Percentiles rank a stretch among this genome's conserved stretches.
Conservation (phyloP, 2,888 invertebrate species). For the Achlya flavicornis region DNA sequence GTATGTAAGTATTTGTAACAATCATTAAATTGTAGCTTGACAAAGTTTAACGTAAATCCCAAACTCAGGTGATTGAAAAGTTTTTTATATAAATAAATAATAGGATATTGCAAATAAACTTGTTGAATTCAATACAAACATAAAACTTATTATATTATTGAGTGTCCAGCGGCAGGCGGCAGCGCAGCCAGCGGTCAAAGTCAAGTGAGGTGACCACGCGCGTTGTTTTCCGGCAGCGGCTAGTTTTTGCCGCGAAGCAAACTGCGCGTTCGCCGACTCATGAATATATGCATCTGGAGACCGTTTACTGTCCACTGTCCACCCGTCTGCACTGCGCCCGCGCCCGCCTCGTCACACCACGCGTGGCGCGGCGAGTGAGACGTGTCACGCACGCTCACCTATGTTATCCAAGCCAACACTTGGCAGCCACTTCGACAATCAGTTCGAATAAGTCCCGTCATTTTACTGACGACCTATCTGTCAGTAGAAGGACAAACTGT, state of each 20-base stretch:
- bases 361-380: background rate
- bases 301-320: constrained; percentile 31
- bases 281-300: constrained; percentile 40
- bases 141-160: too few species aligned
- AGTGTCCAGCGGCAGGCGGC: background rate
- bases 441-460: background rate
- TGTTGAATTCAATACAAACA: background rate
- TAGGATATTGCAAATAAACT: background rate
- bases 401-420: background rate
- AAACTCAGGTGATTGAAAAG: too few species aligned
- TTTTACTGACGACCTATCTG: background rate
- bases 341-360: constrained; percentile 29
- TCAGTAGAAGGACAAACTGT: background rate
- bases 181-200: constrained; percentile 1
- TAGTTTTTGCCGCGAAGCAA: constrained; percentile 32
- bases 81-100: too few species aligned
- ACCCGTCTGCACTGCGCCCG: constrained; percentile 15
- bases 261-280: constrained; percentile 30
- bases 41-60: too few species aligned
- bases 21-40: too few species aligned
- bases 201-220: constrained; percentile 6
- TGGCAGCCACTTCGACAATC: background rate
- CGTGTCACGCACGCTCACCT: constrained; percentile 16
- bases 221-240: constrained; percentile 24
- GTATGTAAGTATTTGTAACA: too few species aligned